A percentile compares a stretch with the other conserved stretches of the same genome.
Conservation (phyloP, 2,113 vertebrate genomes). For the Eretmochelys imbricata region DNA sequence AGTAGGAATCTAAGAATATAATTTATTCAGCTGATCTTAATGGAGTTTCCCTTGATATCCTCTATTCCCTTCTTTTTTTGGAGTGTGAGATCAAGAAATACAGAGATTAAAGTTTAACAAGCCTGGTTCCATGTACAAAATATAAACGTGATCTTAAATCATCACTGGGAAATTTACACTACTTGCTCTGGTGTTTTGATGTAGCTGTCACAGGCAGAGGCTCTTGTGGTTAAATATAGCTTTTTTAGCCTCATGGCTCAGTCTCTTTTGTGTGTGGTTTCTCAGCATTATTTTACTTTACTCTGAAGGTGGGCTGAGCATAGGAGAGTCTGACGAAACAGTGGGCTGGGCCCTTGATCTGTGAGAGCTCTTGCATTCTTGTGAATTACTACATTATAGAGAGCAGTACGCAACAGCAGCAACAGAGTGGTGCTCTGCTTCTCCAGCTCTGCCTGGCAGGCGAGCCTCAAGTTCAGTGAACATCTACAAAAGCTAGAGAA, state of each 20-base stretch:
- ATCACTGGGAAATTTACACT: neutral
- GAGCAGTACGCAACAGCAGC: constrained; percentile 54
- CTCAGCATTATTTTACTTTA: constrained; percentile 10
- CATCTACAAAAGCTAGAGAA: constrained; percentile 38
- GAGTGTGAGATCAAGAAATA: neutral
- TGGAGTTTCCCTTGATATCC: neutral
- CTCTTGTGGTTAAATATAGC: constrained; percentile 13
- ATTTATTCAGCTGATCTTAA: neutral
- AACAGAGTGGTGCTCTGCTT: constrained; percentile 59
- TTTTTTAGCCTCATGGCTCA: neutral
- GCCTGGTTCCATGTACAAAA: constrained; percentile 12
- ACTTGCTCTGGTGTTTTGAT: constrained; percentile 46
- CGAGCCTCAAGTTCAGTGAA: constrained; percentile 26
- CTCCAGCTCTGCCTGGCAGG: constrained; percentile 52
- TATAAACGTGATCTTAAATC: constrained; percentile 10
- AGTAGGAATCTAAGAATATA: neutral
- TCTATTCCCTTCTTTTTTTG: neutral
- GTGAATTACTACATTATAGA: constrained; percentile 38
- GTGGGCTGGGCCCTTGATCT: constrained; percentile 72
- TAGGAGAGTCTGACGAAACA: constrained; percentile 75
- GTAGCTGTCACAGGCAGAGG: constrained; percentile 7
- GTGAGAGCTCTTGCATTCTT: constrained; percentile 29
- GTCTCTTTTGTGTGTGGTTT: constrained; percentile 27
- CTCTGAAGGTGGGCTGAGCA: constrained; percentile 77
- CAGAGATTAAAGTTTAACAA: neutral